Evolutionary conservation across 1,140 invertebrate species (phyloP).

Genomic region (Schlechtendalia chinensis): DNA sequence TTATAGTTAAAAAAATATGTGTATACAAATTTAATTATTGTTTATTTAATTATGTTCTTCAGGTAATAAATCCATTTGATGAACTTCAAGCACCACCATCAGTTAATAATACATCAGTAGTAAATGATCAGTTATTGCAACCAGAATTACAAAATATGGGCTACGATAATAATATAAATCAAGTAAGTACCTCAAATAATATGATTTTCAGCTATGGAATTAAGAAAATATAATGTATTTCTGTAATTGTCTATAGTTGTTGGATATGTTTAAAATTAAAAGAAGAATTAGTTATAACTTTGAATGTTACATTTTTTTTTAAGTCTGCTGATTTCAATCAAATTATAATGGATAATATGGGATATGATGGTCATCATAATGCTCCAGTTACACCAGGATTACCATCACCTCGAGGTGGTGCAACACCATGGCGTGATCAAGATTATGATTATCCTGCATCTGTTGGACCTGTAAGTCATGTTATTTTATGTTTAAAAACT

Average conservation of each 20-base stretch:
- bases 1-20: too few relatives aligned
- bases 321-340: constrained; percentile 40
- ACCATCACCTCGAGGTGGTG: constrained; percentile 64
- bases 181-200: constrained; percentile 4
- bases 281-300: neutral
- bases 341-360: constrained; percentile 67
- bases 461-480: constrained; percentile 68
- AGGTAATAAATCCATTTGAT: constrained; percentile 45
- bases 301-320: constrained; percentile 6
- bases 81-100: constrained; percentile 29
- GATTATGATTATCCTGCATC: constrained; percentile 83
- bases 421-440: constrained; percentile 69
- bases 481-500: neutral
- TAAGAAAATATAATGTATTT: neutral
- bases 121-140: constrained; percentile 2
- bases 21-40: neutral
- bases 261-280: neutral
- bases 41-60: neutral
- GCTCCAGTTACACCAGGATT: constrained; percentile 64
- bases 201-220: neutral
- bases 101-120: constrained; percentile 4
- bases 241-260: neutral
- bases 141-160: constrained; percentile 46
- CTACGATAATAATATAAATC: constrained; percentile 41
- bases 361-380: constrained; percentile 74